Evolutionary conservation across 92 coral and sea anemone species (phyloP).

Genomic region (Siderastrea radians): DNA sequence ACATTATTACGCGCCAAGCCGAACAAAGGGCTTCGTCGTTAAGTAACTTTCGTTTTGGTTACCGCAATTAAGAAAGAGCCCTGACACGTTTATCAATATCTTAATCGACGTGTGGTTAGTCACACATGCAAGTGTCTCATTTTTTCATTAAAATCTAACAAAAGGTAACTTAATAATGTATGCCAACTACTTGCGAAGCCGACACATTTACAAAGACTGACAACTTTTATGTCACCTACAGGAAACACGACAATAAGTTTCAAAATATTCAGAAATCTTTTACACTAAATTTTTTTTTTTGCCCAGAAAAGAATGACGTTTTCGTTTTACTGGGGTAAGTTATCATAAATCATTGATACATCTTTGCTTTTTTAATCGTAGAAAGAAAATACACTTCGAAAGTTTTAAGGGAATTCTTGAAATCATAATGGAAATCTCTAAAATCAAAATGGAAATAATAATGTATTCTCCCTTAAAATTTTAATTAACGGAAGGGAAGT

Average conservation of each 20-base stretch:
- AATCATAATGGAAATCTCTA: too few relatives aligned
- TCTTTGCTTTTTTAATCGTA: too few relatives aligned
- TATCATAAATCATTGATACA: too few relatives aligned
- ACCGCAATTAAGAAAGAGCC: not conserved
- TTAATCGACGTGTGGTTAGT: not conserved
- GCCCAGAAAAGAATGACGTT: too few relatives aligned
- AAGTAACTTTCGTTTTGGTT: too few relatives aligned
- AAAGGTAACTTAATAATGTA: not conserved
- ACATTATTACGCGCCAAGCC: too few relatives aligned
- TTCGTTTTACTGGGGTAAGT: too few relatives aligned
- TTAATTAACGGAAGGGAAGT: constrained; percentile 8
- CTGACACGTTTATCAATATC: not conserved
- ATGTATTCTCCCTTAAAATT: not conserved
- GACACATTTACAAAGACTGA: not conserved
- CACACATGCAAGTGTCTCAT: not conserved
- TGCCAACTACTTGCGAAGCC: not conserved
- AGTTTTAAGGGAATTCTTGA: too few relatives aligned
- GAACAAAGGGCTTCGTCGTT: too few relatives aligned
- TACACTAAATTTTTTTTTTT: too few relatives aligned
- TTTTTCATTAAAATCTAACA: not conserved
- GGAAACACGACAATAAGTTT: not conserved
- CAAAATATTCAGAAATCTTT: not conserved
- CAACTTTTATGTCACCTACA: not conserved
- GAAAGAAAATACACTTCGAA: too few relatives aligned
- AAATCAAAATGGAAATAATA: too few relatives aligned